A percentile compares a stretch with the other conserved stretches of the same genome.
These are phyloP conservation scores for Monoplex corrugatus DNA, from an alignment of 2,888 invertebrate species.

Conservation along the genomic window DNA sequence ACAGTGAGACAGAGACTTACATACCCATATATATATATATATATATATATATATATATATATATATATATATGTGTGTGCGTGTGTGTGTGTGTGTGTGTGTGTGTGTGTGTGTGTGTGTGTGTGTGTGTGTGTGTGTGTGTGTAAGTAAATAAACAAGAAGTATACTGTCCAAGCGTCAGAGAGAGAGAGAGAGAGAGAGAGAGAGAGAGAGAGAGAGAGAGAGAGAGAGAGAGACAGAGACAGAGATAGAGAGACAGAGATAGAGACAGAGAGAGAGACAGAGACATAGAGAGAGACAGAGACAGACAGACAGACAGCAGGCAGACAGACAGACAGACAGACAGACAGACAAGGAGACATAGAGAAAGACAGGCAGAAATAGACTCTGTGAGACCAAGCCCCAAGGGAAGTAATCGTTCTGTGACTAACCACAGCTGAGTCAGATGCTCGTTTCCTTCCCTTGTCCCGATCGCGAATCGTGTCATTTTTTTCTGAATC, in stretches of 20 bases:
- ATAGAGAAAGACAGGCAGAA: too few relatives aligned
- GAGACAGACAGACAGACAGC: conserved; percentile 30
- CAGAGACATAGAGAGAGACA: background rate
- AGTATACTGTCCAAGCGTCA: too few relatives aligned
- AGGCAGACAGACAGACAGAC: too few relatives aligned
- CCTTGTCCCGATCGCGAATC: too few relatives aligned
- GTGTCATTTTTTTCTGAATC: too few relatives aligned
- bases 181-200: conserved; percentile 11
- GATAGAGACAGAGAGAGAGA: background rate
- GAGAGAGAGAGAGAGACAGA: background rate
- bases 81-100: background rate
- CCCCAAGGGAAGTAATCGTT: too few relatives aligned
- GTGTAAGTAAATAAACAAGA: background rate
- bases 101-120: background rate
- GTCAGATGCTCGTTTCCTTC: too few relatives aligned
- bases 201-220: background rate
- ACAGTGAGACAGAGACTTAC: too few relatives aligned
- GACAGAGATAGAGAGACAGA: background rate
- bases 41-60: background rate
- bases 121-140: background rate
- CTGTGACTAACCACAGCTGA: too few relatives aligned
- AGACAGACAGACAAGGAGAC: too few relatives aligned
- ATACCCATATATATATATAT: background rate
- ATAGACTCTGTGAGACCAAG: too few relatives aligned
- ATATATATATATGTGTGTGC: background rate